Base-by-base conservation (phyloP, 2,797 vertebrate species). In the Chelidonichthys spinosus region DNA sequence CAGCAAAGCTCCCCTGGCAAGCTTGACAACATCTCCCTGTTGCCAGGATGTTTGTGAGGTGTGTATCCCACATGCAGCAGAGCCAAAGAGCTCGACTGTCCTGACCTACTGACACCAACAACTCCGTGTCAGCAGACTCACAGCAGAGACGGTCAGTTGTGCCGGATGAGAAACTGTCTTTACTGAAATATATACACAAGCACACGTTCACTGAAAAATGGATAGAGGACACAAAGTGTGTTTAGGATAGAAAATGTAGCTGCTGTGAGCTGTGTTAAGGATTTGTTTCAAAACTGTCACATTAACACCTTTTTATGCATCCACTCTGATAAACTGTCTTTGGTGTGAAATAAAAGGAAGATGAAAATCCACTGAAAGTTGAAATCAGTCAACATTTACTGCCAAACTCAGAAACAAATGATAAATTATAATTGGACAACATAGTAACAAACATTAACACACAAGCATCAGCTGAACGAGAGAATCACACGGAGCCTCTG, bases 301-400 rank as follows among this genome's bases (percentile, higher is more conserved):
- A 32, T 15, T 47, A 17, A 54, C 43, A 58, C 8, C 6, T 36
- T n/a, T 44, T 3, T 1, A 17, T 33, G 1, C 15, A 33, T 58
- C 32, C 5, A 5, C 36, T 50, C 4, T 33, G 6, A 49, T 4
- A 36, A 70, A 14, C 15, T 35, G 7, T 43, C 42, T 56, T 36
- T 32, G 15, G 56, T n/a, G 17, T 61, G 13, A 71, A 61, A 42
- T 46, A 25, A 36, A 36, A 61, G 1, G 3, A 15, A 61, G 2
- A 36, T 0, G 50, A n/a, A 53, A 52, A 74, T 13, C 49, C 61
- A 64, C 10, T 8, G 4, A 35, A 65, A 74, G 39, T 40, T 54
- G 39, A 82, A 87, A 79, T 82, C 50, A 56, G 42, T 64, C 46
- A 73, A 73, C 25, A 50, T 91, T 90, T 90, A 93, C 50, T 87